Base-by-base conservation (phyloP, 2,113 vertebrate genomes). In the Anseranas semipalmata region DNA sequence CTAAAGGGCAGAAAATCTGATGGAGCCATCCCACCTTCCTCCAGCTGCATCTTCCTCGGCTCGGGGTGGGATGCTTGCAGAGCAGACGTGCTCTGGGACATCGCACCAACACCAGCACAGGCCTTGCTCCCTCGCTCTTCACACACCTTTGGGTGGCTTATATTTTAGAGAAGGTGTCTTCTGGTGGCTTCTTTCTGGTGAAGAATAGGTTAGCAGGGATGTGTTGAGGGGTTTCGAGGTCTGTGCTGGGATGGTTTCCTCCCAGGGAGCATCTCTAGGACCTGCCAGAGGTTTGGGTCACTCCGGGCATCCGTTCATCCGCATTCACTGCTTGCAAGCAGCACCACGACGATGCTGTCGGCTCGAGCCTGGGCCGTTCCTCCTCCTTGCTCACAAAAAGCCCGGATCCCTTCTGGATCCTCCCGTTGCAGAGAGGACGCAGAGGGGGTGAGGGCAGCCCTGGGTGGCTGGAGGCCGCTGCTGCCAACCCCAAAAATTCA, bases 81-180 rank as follows among this genome's bases (percentile, higher is more conserved):
- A 87, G 59, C n/a, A 32, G 67, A 30, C 1, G 1, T 33, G 52
- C 4, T 2, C 32, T 63, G 24, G 59, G 59, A 35, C 41, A 4
- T 39, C 5, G 2, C 4, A 2, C 16, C 65, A 12, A 9, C 18
- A 2, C 11, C 2, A 0, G 62, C 56, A 35, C 2, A 0, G 43
- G 25, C 18, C 56, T 65, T 1, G 1, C 46, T 82, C 27, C 70
- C 33, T 62, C 1, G 2, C 39, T 32, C 18, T 8, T 4, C 71
- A 33, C 56, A 9, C 14, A 6, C 30, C 71, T 72, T 28, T 24
- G 45, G n/a, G 6, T 11, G 24, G 59, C 15, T 39, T 5, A 1
- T 8, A 3, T 50, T 68, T 62, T 56, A 32, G 24, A 56, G 10
- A 30, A 39, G 6, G 9, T 43, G 13, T 11, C 18, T 46, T 33